Percentiles rank a stretch among this genome's conserved stretches.
Conservation (phyloP, 2,113 vertebrate species). For the Erpornis zantholeuca region DNA sequence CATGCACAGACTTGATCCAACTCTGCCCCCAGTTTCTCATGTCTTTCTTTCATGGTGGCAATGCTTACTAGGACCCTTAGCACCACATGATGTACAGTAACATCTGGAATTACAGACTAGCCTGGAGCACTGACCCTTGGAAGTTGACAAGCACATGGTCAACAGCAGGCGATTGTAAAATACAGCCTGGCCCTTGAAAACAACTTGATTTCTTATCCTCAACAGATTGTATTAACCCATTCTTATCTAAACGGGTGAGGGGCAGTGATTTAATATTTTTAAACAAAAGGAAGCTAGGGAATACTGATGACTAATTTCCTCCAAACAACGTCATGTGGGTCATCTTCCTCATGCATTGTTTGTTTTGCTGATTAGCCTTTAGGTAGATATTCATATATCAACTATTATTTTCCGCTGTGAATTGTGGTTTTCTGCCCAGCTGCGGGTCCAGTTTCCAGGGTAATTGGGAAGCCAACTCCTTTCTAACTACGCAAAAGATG, state of each 20-base stretch:
- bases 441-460: constrained; percentile 37
- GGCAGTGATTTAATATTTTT: not conserved
- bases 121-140: not conserved
- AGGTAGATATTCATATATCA: constrained; percentile 28
- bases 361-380: constrained; percentile 29
- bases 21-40: not conserved
- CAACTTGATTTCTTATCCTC: not conserved
- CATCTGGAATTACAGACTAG: not conserved
- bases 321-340: not conserved
- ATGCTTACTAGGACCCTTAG: not conserved
- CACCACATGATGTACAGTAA: not conserved
- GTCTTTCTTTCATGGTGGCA: not conserved
- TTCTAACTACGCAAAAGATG: constrained; percentile 44
- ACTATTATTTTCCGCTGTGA: constrained; percentile 36
- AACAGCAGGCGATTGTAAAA: not conserved
- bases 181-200: not conserved
- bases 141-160: not conserved
- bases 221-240: constrained; percentile 9
- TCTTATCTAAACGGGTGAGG: not conserved
- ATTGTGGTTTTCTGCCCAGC: constrained; percentile 63
- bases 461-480: constrained; percentile 60
- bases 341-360: not conserved
- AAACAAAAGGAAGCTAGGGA: constrained; percentile 6
- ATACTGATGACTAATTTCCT: constrained; percentile 62
- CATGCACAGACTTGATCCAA: not conserved